Evolutionary conservation across 2,888 invertebrate species (phyloP).

Genomic region (Cyclophora albipunctata): DNA sequence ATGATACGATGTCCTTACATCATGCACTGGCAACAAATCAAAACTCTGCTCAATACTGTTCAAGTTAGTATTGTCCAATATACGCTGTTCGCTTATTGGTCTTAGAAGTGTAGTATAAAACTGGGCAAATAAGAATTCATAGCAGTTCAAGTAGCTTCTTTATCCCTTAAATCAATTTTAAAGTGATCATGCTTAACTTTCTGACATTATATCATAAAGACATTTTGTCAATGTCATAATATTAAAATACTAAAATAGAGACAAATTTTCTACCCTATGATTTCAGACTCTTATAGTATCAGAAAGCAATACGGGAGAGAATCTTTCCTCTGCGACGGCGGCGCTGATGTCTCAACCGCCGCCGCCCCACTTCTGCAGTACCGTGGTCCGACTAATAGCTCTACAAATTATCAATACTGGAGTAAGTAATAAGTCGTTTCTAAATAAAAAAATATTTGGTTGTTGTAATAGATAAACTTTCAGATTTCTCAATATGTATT

Average conservation of each 20-base stretch:
- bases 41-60: conserved; percentile 88
- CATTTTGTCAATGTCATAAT: too few relatives aligned
- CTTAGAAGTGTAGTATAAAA: too few relatives aligned
- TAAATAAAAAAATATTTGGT: too few relatives aligned
- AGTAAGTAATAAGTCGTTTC: conserved; percentile 75
- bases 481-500: too few relatives aligned
- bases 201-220: too few relatives aligned
- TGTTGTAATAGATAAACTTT: too few relatives aligned
- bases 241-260: too few relatives aligned
- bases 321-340: conserved; percentile 87
- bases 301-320: conserved; percentile 81
- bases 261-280: too few relatives aligned
- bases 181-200: too few relatives aligned
- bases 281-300: conserved; percentile 85
- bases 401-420: conserved; percentile 96
- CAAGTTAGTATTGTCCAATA: too few relatives aligned
- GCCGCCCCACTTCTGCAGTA: conserved; percentile 95
- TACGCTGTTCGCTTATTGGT: too few relatives aligned
- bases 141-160: conserved; percentile 8
- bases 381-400: conserved; percentile 95
- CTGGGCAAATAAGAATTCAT: conserved; percentile 9
- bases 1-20: conserved; percentile 95
- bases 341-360: conserved; percentile 94
- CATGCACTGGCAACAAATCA: conserved; percentile 96
- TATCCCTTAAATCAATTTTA: not conserved